A percentile compares a stretch with the other conserved stretches of the same genome.
Conservation (phyloP, 2,113 vertebrate genomes). For the Falco punctatus region DNA sequence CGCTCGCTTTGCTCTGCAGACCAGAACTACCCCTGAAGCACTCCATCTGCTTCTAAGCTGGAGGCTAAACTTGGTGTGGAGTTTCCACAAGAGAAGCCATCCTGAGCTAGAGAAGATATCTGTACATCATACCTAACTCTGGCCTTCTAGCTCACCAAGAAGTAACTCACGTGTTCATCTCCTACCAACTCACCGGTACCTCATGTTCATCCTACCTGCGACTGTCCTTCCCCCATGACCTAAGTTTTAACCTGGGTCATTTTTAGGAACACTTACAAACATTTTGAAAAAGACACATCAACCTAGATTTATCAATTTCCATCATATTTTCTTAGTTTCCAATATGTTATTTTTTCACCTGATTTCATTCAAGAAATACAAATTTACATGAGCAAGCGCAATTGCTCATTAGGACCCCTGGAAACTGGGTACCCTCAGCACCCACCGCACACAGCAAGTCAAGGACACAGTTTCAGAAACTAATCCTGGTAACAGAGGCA, state of each 20-base stretch:
- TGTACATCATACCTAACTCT: neutral
- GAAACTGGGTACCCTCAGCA: neutral
- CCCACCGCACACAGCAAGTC: neutral
- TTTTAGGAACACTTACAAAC: neutral
- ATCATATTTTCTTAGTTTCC: neutral
- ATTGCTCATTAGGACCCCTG: neutral
- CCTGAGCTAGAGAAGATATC: neutral
- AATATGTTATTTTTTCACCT: neutral
- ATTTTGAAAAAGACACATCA: neutral
- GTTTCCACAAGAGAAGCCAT: neutral
- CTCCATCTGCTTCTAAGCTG: neutral
- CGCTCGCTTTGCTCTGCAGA: rapidly evolving
- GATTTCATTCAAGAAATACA: neutral
- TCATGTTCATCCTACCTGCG: neutral
- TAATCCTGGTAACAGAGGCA: neutral
- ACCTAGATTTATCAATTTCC: neutral
- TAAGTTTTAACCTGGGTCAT: neutral
- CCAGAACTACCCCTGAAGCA: neutral
- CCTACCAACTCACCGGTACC: neutral
- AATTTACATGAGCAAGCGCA: neutral
- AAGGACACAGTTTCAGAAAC: neutral
- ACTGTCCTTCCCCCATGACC: neutral
- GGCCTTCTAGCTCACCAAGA: neutral
- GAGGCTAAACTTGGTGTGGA: neutral
- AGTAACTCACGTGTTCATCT: neutral